These are phyloP conservation scores for Linnaemya tessellans DNA, from an alignment of 2,888 invertebrate genomes.

Conservation along the genomic window DNA sequence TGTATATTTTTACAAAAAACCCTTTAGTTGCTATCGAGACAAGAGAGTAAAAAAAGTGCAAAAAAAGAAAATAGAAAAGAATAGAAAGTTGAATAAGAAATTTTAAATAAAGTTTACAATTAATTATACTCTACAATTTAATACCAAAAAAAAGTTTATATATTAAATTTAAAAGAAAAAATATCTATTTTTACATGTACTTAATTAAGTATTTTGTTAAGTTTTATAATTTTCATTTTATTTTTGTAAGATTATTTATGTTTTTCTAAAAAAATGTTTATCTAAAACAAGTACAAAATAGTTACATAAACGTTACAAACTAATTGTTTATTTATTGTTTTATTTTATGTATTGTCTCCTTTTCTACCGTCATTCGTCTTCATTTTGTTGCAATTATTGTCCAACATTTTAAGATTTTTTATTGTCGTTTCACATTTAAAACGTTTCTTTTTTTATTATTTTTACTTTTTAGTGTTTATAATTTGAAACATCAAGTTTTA, in stretches of 20 bases:
- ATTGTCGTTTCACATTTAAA: constrained; percentile 46
- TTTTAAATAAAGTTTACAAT: constrained; percentile 28
- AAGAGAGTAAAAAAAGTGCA: not conserved
- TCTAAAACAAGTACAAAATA: constrained; percentile 73
- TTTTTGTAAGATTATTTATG: constrained; percentile 24
- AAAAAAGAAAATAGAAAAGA: not conserved
- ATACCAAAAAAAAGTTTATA: constrained; percentile 5
- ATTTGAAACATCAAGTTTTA: constrained; percentile 19
- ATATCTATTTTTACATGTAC: constrained; percentile 29
- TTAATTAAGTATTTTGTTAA: constrained; percentile 14
- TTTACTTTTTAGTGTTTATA: constrained; percentile 12
- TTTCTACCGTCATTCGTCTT: not conserved
- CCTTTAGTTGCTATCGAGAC: not conserved
- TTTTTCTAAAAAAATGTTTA: constrained; percentile 63
- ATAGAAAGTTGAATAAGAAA: not conserved
- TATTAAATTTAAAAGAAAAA: constrained; percentile 41
- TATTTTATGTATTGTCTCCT: constrained; percentile 48
- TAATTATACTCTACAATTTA: not conserved
- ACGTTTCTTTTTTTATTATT: not conserved
- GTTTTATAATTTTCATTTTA: not conserved
- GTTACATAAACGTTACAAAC: constrained; percentile 63
- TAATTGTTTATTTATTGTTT: constrained; percentile 36
- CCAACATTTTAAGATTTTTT: constrained; percentile 38
- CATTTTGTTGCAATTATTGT: constrained; percentile 58
- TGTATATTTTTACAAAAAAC: constrained; percentile 9